Evolutionary conservation across 2,113 vertebrate genomes (phyloP).

Genomic region (Entelurus aequoreus): DNA sequence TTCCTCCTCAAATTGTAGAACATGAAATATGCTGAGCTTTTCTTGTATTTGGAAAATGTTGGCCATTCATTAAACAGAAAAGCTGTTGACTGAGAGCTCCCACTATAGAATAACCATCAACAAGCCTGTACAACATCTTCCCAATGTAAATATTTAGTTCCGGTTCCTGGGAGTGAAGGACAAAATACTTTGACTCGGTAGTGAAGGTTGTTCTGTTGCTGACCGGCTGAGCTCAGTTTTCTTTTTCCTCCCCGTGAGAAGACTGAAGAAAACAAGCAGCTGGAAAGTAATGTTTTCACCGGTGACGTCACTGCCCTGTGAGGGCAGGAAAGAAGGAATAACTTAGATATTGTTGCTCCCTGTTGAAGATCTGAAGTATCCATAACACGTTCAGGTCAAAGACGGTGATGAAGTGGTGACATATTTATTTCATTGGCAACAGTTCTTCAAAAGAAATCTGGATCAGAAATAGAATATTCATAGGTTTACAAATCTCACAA

Average conservation of each 20-base stretch:
- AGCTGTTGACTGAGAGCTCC: neutral
- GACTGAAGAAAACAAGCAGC: constrained; percentile 61
- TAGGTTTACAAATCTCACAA: neutral
- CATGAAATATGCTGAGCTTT: neutral
- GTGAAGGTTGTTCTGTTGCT: constrained; percentile 44
- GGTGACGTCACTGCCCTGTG: constrained; percentile 57
- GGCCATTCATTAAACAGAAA: neutral
- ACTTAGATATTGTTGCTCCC: constrained; percentile 42
- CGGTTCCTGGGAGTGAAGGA: constrained; percentile 50
- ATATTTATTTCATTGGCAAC: neutral
- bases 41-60: neutral
- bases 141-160: constrained; percentile 36
- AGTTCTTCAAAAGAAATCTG: constrained; percentile 10
- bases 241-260: constrained; percentile 53
- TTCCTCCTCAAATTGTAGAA: too few relatives aligned
- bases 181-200: constrained; percentile 36
- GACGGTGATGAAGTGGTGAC: neutral
- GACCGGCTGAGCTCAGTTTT: constrained; percentile 54
- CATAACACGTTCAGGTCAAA: neutral
- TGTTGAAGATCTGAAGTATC: constrained; percentile 13
- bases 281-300: constrained; percentile 64
- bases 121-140: constrained; percentile 7
- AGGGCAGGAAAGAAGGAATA: constrained; percentile 47
- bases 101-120: neutral
- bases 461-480: neutral